phyloP scores from a whole-genome alignment of 2,797 vertebrate genomes.

The Microcaecilia unicolor region DNA sequence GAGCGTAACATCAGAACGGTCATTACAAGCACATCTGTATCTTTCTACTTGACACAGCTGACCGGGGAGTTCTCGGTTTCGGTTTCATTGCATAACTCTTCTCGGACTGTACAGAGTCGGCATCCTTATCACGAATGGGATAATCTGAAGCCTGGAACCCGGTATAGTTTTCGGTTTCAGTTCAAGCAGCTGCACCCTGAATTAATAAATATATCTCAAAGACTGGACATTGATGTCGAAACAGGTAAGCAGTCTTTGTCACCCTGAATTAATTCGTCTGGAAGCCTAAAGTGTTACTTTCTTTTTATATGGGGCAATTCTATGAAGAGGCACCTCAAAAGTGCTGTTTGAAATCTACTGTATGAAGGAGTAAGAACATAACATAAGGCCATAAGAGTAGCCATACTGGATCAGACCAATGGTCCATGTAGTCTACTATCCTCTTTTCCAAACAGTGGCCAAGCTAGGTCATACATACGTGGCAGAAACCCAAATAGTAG shows the following conservation, averaged over 20 bases:
- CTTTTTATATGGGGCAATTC: too few relatives aligned
- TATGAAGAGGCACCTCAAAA: too few relatives aligned
- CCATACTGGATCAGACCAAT: too few relatives aligned
- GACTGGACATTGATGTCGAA: constrained; percentile 54
- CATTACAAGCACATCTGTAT: constrained; percentile 48
- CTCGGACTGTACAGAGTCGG: constrained; percentile 22
- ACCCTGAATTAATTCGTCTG: too few relatives aligned
- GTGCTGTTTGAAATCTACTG: too few relatives aligned
- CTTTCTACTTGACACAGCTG: constrained; percentile 46
- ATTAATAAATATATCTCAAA: constrained; percentile 57
- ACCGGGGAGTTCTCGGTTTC: constrained; percentile 31
- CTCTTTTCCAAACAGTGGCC: too few relatives aligned
- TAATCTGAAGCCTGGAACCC: constrained; percentile 54
- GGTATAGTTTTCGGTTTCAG: constrained; percentile 49
- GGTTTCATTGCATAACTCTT: constrained; percentile 39
- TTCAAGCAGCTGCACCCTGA: constrained; percentile 48
- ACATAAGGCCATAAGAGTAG: too few relatives aligned
- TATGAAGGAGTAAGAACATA: too few relatives aligned
- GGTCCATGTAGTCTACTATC: too few relatives aligned
- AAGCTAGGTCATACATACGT: too few relatives aligned
- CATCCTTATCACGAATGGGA: constrained; percentile 41
- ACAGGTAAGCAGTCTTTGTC: constrained; percentile 61
- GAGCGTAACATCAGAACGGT: constrained; percentile 29
- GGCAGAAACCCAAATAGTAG: too few relatives aligned
- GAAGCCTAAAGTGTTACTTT: too few relatives aligned